phyloP scores from a whole-genome alignment of 2,888 invertebrate genomes.

The Dascillus cervinus region DNA sequence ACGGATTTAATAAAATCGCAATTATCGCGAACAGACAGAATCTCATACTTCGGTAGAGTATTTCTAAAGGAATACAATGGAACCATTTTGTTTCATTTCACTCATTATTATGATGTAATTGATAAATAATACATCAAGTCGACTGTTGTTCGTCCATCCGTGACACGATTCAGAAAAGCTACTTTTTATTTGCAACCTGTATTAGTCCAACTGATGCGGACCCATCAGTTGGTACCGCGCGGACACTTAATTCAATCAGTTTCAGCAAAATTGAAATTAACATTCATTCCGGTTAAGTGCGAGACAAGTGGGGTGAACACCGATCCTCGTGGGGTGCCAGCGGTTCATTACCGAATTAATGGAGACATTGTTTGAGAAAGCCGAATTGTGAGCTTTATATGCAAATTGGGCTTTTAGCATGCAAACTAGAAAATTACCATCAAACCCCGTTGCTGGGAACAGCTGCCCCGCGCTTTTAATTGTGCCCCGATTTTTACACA shows the following conservation, averaged over 20 bases:
- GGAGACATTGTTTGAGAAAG: constrained; percentile 41
- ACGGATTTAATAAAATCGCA: no score
- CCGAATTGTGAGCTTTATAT: constrained; percentile 38
- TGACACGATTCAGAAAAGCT: constrained; percentile 28
- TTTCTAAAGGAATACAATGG: no score
- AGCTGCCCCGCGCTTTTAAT: constrained; percentile 10
- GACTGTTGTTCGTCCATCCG: constrained; percentile 29
- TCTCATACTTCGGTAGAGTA: no score
- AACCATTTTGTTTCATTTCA: constrained; percentile 21
- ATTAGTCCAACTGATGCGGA: no score
- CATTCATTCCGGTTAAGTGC: constrained; percentile 31
- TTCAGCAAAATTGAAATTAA: constrained; percentile 16
- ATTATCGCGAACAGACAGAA: no score
- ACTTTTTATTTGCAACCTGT: no score
- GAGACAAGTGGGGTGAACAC: constrained; percentile 17
- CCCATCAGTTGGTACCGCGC: no score
- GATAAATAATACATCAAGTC: constrained; percentile 38
- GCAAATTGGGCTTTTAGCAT: constrained; percentile 43
- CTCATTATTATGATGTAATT: constrained; percentile 33
- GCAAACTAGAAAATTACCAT: constrained; percentile 41
- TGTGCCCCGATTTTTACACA: no score
- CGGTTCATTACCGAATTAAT: constrained; percentile 40
- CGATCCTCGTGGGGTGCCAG: constrained; percentile 14
- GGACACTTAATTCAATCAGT: no score
- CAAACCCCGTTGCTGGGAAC: constrained; percentile 25